Base-by-base conservation (phyloP, 2,888 invertebrate genomes). In the Drosophila paramelanica region DNA sequence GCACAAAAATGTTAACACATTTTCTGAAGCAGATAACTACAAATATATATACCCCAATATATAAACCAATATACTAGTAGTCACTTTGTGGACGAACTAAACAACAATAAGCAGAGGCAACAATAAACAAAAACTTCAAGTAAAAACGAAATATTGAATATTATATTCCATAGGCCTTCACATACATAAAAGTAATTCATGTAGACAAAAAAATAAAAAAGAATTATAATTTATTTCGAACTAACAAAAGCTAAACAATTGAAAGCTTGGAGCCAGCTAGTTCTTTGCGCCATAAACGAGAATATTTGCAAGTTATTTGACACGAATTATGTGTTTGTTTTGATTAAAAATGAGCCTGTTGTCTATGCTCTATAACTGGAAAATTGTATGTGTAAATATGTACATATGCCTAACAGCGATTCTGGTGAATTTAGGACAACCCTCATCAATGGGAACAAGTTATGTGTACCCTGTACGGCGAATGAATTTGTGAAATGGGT, bases 71-170 rank as follows among this genome's bases (percentile, higher is more conserved):
- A 23, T 23, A 23, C 23, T 20, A 20, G n/a, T n/a, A n/a, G n/a
- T 23, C 23, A 3, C 23, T 23, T 23, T 4, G 23, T 23, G 3
- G 4, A 23, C 23, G 23, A 23, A 10, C 47, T 51, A 45, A 64
- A 42, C 8, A 60, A 55, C 10, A 67, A 33, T n/a, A 41, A 56
- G 45, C 50, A 66, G 38, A 49, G 45, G 33, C 47, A 79, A 83
- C 62, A 79, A 82, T 80, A 81, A 66, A 76, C 70, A 81, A 78
- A 78, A 84, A 78, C 85, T 87, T 84, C 78, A 80, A 87, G 87
- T 83, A 67, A 65, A 83, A 86, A 82, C 66, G 67, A 60, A 71
- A 62, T 57, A 43, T 33, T 67, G 27, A 53, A 50, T 70, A 52
- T 41, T 14, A 49, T 38, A 13, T 43, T 59, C 33, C 51, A 38